Evolutionary conservation across 2,888 invertebrate species (phyloP).

Genomic region (Urechis unicinctus): DNA sequence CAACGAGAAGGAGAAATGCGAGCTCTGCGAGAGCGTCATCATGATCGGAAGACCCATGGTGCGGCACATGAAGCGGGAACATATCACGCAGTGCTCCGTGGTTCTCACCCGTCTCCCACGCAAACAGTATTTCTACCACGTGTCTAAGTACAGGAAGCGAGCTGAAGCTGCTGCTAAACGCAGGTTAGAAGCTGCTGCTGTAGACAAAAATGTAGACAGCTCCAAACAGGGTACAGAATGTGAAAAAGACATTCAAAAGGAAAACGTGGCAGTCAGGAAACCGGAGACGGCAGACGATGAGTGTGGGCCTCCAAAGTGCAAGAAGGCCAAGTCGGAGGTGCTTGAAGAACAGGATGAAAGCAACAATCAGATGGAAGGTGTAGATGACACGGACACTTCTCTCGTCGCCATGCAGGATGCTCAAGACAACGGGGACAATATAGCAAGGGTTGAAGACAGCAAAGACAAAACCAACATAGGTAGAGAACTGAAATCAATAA

Average conservation of each 20-base stretch:
- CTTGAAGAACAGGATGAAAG: too few relatives aligned
- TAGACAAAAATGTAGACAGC: background rate
- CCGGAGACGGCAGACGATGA: background rate
- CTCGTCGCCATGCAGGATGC: too few relatives aligned
- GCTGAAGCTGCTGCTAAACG: background rate
- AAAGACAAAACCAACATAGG: too few relatives aligned
- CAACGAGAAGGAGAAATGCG: constrained; percentile 11
- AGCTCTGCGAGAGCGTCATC: constrained; percentile 4
- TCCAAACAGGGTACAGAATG: background rate
- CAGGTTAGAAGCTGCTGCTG: background rate
- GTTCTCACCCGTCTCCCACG: constrained; percentile 1
- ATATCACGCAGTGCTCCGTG: constrained; percentile 8
- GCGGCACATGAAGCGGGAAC: constrained; percentile 12
- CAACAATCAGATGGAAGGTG: too few relatives aligned
- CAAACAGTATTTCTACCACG: background rate
- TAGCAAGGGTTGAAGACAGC: too few relatives aligned
- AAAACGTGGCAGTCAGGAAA: background rate
- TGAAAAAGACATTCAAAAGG: background rate
- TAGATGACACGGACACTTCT: too few relatives aligned
- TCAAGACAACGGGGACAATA: too few relatives aligned
- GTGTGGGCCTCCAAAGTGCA: too few relatives aligned
- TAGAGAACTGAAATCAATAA: too few relatives aligned
- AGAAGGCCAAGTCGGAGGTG: too few relatives aligned
- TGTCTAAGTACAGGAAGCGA: background rate
- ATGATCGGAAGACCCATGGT: constrained; percentile 8